Base-by-base conservation (phyloP, 2,888 invertebrate genomes). In the Chaetoderma sp. region DNA sequence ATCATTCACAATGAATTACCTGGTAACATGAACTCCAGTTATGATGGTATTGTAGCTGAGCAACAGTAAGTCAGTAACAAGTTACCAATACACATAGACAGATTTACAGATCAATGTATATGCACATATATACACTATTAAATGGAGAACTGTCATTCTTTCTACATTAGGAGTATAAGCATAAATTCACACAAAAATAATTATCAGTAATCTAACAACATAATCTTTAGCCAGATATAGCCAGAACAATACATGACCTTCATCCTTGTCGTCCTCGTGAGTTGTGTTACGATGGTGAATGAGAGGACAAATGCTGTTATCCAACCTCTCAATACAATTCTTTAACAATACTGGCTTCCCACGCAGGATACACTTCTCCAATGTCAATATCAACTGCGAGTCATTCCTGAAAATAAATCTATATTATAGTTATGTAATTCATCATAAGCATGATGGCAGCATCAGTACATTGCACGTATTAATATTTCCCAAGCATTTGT, bases 321-420 rank as follows among this genome's bases (percentile, higher is more conserved):
- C 83, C 8, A 85, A 76, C 59, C 78, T 72, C 50, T 81, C 78
- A 39, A 73, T 75, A 66, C 83, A 83, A 74, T 84, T 84, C 56
- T 74, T 72, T 55, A 85, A 66, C 28, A 85, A 70, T n/a, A 84
- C 78, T 6, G 82, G 83, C 60, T 78, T 79, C 4, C 85, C 85
- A 54, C 78, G 68, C 65, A 81, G 79, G 50, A 85, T 84, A 28
- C 80, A 78, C 60, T 80, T 79, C 78, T 85, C 85, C 55, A 85
- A 57, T 0, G 78, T 74, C 60, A 81, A 61, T 18, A 84, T 76
- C 27, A 82, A 74, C 60, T 82, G 80, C 2, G 83, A 78, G 63
- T 85, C 83, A 30, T 80, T 74, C 81, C 83, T 83, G 67, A 18
- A 18, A 50, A 21, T 13, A n/a, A 36, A 36, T n/a, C 10, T 36